Percentiles rank a stretch among this genome's conserved stretches.
These are phyloP conservation scores for Saccostrea cuccullata DNA, from an alignment of 1,140 invertebrate genomes.

Conservation along the genomic window DNA sequence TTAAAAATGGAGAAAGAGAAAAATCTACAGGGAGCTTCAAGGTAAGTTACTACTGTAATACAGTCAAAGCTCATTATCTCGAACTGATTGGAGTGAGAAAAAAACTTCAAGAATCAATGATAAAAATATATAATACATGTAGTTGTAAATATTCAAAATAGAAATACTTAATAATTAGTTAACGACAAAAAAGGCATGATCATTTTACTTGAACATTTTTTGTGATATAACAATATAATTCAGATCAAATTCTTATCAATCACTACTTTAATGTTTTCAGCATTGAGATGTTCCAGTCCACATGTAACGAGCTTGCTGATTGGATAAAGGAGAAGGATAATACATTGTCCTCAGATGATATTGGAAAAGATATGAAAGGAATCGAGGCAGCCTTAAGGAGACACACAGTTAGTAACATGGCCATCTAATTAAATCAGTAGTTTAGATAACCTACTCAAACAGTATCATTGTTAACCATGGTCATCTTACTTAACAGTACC, in stretches of 20 bases:
- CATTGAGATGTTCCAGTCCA: slow-evolving; percentile 90
- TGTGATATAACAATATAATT: no score
- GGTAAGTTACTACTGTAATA: slow-evolving; percentile 75
- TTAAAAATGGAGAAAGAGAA: slow-evolving; percentile 94
- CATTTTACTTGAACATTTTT: no score
- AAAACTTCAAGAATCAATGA: no score
- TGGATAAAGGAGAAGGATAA: slow-evolving; percentile 99
- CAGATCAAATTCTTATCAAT: not conserved
- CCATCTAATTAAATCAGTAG: not conserved
- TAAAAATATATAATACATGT: no score
- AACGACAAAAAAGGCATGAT: no score
- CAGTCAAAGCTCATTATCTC: no score
- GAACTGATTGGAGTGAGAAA: no score
- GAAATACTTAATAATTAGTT: no score
- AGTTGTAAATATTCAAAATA: no score
- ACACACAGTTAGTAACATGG: slow-evolving; percentile 87
- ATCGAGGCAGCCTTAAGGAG: slow-evolving; percentile 96
- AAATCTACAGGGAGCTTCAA: slow-evolving; percentile 92
- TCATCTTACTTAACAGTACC: no score
- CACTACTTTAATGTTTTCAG: slow-evolving; percentile 78
- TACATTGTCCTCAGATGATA: slow-evolving; percentile 95
- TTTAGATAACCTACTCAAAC: no score
- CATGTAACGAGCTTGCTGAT: slow-evolving; percentile 95
- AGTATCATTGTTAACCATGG: no score
- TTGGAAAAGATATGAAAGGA: slow-evolving; percentile 96